Conservation (phyloP, 2,113 vertebrate species). For the Eulacestoma nigropectus region DNA sequence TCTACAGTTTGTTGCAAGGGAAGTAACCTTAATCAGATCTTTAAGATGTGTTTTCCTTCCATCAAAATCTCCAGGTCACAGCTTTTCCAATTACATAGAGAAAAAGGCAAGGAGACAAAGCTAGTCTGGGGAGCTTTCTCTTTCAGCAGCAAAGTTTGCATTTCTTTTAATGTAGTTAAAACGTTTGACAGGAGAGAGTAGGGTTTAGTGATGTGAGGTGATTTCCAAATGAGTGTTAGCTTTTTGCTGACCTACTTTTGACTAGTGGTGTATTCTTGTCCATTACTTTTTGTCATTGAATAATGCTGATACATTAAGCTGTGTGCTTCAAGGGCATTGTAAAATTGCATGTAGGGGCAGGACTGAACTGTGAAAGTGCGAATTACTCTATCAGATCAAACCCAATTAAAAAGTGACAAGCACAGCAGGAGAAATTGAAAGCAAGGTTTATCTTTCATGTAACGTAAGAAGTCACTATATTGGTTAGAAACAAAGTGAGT, state of each 20-base stretch:
- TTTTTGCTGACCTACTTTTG: slow-evolving; percentile 56
- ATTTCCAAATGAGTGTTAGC: slow-evolving; percentile 10
- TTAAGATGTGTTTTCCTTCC: slow-evolving; percentile 24
- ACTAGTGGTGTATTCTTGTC: not conserved
- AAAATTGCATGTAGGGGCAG: slow-evolving; percentile 53
- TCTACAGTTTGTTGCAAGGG: not conserved
- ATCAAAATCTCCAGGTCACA: slow-evolving; percentile 15
- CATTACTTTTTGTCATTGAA: slow-evolving; percentile 59
- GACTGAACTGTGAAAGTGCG: slow-evolving; percentile 48
- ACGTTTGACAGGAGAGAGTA: not conserved
- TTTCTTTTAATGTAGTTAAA: slow-evolving; percentile 30
- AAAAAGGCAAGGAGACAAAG: not conserved
- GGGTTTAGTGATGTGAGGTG: slow-evolving; percentile 1
- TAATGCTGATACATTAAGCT: slow-evolving; percentile 55
- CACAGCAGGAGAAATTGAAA: slow-evolving; percentile 61
- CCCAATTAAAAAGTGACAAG: slow-evolving; percentile 66
- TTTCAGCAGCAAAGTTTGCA: slow-evolving; percentile 11
- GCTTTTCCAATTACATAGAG: not conserved
- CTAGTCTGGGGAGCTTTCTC: slow-evolving; percentile 11
- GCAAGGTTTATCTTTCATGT: slow-evolving; percentile 53
- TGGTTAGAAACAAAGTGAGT: slow-evolving; percentile 49
- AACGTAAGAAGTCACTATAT: slow-evolving; percentile 32
- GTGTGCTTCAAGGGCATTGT: slow-evolving; percentile 55
- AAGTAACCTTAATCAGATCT: not conserved
- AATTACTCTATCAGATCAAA: slow-evolving; percentile 64